These are phyloP conservation scores for Dipodomys spectabilis DNA, from an alignment of 2,113 vertebrate genomes.

Conservation along the genomic window DNA sequence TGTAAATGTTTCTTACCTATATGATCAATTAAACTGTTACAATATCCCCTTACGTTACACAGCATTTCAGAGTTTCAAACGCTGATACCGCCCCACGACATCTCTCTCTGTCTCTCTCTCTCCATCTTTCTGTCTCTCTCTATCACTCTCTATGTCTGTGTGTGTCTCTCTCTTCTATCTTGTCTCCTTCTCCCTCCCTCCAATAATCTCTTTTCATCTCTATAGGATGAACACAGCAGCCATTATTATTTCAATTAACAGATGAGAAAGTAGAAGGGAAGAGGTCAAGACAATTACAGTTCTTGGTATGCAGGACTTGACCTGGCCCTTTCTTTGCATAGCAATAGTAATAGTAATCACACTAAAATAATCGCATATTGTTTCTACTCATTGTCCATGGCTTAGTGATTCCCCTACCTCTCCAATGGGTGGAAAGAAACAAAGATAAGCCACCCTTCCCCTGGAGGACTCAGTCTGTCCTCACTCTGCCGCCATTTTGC, in stretches of 20 bases:
- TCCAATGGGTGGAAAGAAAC: not conserved
- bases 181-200: not conserved
- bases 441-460: not conserved
- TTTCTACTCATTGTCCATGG: not conserved
- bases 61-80: not conserved
- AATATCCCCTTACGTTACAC: not conserved
- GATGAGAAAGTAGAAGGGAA: slow-evolving; percentile 1
- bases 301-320: not conserved
- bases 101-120: not conserved
- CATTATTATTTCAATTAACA: not conserved
- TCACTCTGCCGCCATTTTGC: not conserved
- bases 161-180: too few species aligned
- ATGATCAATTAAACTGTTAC: not conserved
- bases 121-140: not conserved
- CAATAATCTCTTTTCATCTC: not conserved
- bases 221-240: not conserved
- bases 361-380: not conserved
- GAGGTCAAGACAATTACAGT: not conserved
- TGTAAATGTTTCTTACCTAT: not conserved
- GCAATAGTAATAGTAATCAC: not conserved
- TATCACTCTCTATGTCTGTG: too few species aligned
- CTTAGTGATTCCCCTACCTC: not conserved
- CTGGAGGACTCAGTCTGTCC: not conserved
- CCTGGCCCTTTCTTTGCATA: not conserved
- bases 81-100: not conserved